These are phyloP conservation scores for Novumbra hubbsi DNA, from an alignment of 2,797 vertebrate genomes.

Conservation along the genomic window DNA sequence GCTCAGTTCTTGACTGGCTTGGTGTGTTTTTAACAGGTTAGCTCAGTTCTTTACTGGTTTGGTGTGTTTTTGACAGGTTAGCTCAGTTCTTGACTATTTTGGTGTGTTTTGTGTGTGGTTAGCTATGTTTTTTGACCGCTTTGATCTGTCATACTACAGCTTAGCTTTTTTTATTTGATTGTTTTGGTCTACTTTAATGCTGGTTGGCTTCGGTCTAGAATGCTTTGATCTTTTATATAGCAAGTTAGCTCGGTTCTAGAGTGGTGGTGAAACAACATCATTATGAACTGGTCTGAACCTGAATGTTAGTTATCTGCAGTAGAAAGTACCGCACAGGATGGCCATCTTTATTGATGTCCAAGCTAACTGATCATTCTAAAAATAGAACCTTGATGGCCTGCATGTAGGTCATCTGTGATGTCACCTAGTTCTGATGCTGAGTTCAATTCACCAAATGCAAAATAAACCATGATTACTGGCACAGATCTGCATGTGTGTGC, in stretches of 20 bases:
- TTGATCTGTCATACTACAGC: not conserved
- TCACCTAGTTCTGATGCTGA: constrained; percentile 31
- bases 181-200: no score
- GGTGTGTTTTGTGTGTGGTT: not conserved
- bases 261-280: not conserved
- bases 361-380: not conserved
- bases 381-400: not conserved
- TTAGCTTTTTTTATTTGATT: no score
- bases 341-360: not conserved
- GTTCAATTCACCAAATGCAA: constrained; percentile 28
- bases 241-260: not conserved
- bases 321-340: not conserved
- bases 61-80: not conserved
- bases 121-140: not conserved
- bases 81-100: not conserved
- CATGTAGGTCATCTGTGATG: constrained; percentile 36
- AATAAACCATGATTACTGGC: constrained; percentile 17
- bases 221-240: not conserved
- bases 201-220: not conserved
- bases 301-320: not conserved
- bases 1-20: no score
- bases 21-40: not conserved
- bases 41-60: not conserved
- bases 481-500: not conserved
- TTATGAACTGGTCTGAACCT: not conserved